Conservation (phyloP, 2,113 vertebrate species). For the Gila orcuttii region DNA sequence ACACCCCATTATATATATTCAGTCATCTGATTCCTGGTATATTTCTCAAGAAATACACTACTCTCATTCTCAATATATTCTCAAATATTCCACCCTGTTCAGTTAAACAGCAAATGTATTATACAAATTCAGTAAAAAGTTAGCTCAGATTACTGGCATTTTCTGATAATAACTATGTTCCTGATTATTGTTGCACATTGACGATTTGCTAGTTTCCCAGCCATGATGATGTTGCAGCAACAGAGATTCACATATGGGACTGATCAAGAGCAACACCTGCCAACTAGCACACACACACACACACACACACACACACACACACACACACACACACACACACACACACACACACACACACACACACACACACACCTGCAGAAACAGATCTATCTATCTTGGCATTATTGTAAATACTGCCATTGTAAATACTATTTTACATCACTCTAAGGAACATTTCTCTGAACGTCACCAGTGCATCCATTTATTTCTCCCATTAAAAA, state of each 20-base stretch:
- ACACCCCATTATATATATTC: background rate
- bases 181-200: background rate
- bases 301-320: background rate
- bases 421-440: background rate
- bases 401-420: background rate
- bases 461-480: background rate
- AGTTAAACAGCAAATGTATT: background rate
- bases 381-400: background rate
- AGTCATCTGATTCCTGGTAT: background rate
- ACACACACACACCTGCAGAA: background rate
- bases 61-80: background rate
- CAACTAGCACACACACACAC: background rate
- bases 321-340: background rate
- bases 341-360: too few species aligned
- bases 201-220: slow-evolving; percentile 5
- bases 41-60: background rate
- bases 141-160: background rate
- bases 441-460: background rate
- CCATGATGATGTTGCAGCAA: background rate
- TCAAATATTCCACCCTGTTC: background rate
- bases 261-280: slow-evolving; percentile 2
- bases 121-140: background rate
- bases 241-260: slow-evolving; percentile 17
- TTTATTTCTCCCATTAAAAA: background rate
- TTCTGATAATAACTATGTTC: background rate